Percentiles rank a stretch among this genome's conserved stretches.
phyloP scores from a whole-genome alignment of 2,113 vertebrate species.

The Perca fluviatilis region DNA sequence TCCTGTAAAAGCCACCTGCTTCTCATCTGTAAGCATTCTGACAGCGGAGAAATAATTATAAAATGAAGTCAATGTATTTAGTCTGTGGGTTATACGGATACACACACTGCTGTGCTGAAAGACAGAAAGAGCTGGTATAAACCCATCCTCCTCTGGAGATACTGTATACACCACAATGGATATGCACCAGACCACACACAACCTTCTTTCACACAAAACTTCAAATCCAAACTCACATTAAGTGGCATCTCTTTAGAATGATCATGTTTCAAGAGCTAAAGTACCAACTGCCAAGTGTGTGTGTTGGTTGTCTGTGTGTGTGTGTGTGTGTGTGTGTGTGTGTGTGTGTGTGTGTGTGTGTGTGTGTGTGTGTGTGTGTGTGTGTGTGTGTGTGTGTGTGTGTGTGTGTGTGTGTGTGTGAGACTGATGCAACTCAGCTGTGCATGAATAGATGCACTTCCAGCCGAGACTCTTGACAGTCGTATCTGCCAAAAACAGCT shows the following conservation, averaged over 20 bases:
- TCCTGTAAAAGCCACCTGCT: conserved; percentile 56
- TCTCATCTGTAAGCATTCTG: conserved; percentile 60
- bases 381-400: conserved; percentile 8
- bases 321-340: conserved; percentile 21
- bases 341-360: conserved; percentile 10
- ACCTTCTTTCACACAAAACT: conserved; percentile 20
- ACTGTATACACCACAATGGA: not conserved
- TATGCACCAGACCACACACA: conserved; percentile 46
- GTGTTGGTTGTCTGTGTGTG: too few relatives aligned
- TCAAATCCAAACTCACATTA: conserved; percentile 45
- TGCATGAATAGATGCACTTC: conserved; percentile 29
- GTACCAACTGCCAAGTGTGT: conserved; percentile 20
- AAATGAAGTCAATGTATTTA: conserved; percentile 45
- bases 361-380: conserved; percentile 12
- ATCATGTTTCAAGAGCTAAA: conserved; percentile 58
- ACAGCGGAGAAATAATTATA: conserved; percentile 36
- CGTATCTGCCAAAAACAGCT: conserved; percentile 45
- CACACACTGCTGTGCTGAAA: conserved; percentile 26
- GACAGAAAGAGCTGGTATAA: not conserved
- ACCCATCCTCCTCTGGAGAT: conserved; percentile 11
- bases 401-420: conserved; percentile 11
- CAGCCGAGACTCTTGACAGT: conserved; percentile 45
- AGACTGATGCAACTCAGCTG: conserved; percentile 53
- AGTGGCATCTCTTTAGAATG: conserved; percentile 48
- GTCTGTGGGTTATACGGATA: conserved; percentile 38